Base-by-base conservation (phyloP, 2,113 vertebrate species). In the Platysteira castanea region DNA sequence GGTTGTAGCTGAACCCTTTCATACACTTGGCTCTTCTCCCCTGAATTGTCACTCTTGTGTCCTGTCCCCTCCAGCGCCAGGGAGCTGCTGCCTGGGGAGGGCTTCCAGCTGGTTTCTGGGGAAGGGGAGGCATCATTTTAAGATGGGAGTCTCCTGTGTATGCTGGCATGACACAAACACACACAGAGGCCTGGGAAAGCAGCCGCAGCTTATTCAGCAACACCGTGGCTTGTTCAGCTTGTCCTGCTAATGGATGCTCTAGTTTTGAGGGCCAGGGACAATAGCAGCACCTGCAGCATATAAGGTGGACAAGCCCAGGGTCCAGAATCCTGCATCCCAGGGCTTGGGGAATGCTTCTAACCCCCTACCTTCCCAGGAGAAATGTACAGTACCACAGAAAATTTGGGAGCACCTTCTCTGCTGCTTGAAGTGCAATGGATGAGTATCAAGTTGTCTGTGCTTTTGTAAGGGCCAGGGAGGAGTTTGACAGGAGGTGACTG, bases 141-240 rank as follows among this genome's bases (percentile, higher is more conserved):
- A 47, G 54, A 50, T 1, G 4, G 18, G 50, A 47, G 6, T 30
- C 42, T 81, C 28, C 27, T 3, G 5, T 5, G 9, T 2, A 0
- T 54, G 44, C 18, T 90, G 69, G 4, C 23, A 16, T 9, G 28
- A 60, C 27, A 52, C 15, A 73, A 31, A 80, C 68, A 73, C 35
- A 35, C 18, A n/a, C 7, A 27, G n/a, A 19, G 8, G 23, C 21
- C 15, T 37, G 18, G 21, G 18, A 81, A 74, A 69, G 15, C 35
- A 65, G 23, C 21, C 64, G 65, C 54, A 37, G 42, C 33, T 89
- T 63, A 27, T 41, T 80, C 76, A 80, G 31, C 39, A 61, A 15
- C 28, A 31, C 39, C 33, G 18, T 44, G 33, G 23, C 31, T 86
- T 65, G 19, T 27, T 81, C 44, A 44, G 56, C 7, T 57, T 33